These are phyloP conservation scores for Madoqua kirkii DNA, from an alignment of 2,113 vertebrate genomes.

Conservation along the genomic window DNA sequence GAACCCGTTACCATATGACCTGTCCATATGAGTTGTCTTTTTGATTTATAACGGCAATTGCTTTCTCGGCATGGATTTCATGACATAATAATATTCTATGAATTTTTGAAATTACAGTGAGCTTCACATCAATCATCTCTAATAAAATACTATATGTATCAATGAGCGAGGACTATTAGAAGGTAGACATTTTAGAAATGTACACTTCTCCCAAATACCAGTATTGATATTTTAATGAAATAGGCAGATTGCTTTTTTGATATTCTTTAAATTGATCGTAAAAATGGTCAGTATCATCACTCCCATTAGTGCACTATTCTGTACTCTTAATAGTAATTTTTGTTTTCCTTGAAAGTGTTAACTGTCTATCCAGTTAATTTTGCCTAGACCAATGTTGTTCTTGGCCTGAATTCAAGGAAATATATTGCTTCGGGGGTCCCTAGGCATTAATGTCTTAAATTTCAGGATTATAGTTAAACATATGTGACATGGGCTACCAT, in stretches of 20 bases:
- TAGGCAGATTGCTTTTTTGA: background rate
- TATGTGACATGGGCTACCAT: background rate
- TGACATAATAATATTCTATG: conserved; percentile 64
- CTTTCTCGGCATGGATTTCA: conserved; percentile 65
- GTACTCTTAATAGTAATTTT: background rate
- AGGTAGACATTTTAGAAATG: background rate
- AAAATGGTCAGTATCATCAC: background rate
- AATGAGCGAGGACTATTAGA: conserved; percentile 18
- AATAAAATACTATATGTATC: conserved; percentile 42
- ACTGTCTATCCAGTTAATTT: conserved; percentile 3
- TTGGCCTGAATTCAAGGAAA: conserved; percentile 37
- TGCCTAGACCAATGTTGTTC: background rate
- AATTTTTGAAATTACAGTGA: conserved; percentile 68
- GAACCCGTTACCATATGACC: conserved; percentile 59
- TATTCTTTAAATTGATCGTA: background rate
- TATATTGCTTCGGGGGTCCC: background rate
- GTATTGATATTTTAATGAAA: conserved; percentile 21
- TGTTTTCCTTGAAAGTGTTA: conserved; percentile 1
- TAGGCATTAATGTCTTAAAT: conserved; percentile 30
- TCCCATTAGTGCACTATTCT: background rate
- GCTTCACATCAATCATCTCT: conserved; percentile 57
- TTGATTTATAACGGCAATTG: conserved; percentile 68
- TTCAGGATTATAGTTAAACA: conserved; percentile 25
- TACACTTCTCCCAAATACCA: background rate
- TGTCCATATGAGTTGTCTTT: conserved; percentile 66